Base-by-base conservation (phyloP, 37 sponge, comb jelly and placozoan species). In the Beroe ovata region DNA sequence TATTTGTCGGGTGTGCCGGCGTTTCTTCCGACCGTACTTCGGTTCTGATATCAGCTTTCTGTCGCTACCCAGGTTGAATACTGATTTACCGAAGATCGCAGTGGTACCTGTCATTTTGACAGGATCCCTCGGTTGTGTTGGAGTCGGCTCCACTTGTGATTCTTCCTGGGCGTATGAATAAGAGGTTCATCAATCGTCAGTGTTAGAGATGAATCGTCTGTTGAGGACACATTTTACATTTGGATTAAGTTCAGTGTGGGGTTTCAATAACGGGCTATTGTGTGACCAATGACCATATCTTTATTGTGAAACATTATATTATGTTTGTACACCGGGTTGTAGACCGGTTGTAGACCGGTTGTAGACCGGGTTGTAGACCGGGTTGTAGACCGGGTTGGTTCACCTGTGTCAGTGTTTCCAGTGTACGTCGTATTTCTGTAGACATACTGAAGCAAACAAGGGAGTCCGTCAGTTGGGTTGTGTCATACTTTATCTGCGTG, bases 391-490 rank as follows among this genome's bases (percentile, higher is more conserved):
- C n/a, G n/a, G n/a, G n/a, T n/a, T n/a, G n/a, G n/a, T n/a, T n/a
- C n/a, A 66, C 69, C 69, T 66, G 69, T 34, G 69, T 66, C 4
- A 66, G 69, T 29, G 16, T 66, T 1, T 25, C 69, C 16, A 66
- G 25, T 4, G 69, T 66, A 3, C 69, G 33, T 8, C 69, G 32
- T 26, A 66, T 66, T 30, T 66, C 69, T 8, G 25, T 66, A 32
- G 69, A 66, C 69, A 77, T 42, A 36, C 84, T 77, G 11, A 77
- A 30, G 41, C 84, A 77, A n/a, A 77, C 84, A 21, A 77, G n/a
- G 8, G 84, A 77, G 22, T 77, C 84, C 26, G 84, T 77, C 21
- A 77, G 84, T 40, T 77, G 84, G 26, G 84, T n/a, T 0, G 54
- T n/a, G 28, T 77, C 47, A 40, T 42, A 77, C 29, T 62, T 62